phyloP scores from a whole-genome alignment of 2,797 vertebrate genomes.

The Cryptoblepharus egeriae region DNA sequence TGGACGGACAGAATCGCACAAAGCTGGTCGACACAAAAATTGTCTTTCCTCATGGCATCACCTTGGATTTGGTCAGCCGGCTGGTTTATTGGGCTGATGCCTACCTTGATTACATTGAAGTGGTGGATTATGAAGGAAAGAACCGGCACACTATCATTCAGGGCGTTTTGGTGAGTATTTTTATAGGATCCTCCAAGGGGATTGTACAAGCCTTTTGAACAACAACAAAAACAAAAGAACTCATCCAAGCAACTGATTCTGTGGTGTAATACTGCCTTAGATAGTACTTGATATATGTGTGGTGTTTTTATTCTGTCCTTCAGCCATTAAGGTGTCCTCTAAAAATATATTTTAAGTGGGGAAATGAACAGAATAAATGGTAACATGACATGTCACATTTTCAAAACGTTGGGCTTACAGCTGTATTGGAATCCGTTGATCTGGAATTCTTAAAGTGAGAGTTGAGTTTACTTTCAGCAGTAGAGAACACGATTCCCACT shows the following conservation, averaged over 20 bases:
- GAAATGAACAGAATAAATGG: background rate
- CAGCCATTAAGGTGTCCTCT: background rate
- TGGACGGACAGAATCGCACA: conserved; percentile 97
- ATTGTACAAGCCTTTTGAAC: background rate
- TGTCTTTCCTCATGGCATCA: conserved; percentile 94
- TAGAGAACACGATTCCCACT: background rate
- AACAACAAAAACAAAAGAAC: background rate
- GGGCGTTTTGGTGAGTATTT: conserved; percentile 88
- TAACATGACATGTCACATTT: background rate
- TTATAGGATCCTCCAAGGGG: background rate
- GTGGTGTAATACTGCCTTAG: background rate
- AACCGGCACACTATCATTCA: conserved; percentile 98
- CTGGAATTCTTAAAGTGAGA: background rate
- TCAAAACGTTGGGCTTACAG: background rate
- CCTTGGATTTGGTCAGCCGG: conserved; percentile 92
- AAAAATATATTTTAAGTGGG: no score
- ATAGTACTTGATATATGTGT: background rate
- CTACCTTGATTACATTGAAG: conserved; percentile 97
- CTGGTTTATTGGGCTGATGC: conserved; percentile 97
- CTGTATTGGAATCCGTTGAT: background rate
- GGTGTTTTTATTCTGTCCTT: background rate
- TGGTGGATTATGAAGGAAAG: conserved; percentile 97
- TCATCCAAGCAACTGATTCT: background rate
- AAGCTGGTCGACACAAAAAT: conserved; percentile 98
- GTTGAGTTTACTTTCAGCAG: background rate